Evolutionary conservation across 2,113 vertebrate species (phyloP), one percentile per base, ranked within the genome.

Genomic region (Hipposideros armiger): DNA sequence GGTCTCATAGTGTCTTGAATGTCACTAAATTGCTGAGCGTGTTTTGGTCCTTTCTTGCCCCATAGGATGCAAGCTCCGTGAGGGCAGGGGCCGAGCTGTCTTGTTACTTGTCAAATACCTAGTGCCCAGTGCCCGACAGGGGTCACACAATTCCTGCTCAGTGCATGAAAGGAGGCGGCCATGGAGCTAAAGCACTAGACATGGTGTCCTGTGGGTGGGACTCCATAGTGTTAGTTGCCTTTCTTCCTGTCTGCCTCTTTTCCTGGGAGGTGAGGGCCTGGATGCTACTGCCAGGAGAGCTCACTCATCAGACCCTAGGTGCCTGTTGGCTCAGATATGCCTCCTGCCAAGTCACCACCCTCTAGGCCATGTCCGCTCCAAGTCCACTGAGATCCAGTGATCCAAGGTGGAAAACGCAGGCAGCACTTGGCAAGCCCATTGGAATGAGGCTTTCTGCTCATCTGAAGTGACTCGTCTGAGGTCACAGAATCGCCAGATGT

Each of bases 81-180:
- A 67, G 5, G 11, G 26, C 11, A 67, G 42, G 24, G 26, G 0
- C 90, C 20, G 7, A 15, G 13, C 1, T 1, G 2, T 28, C 52
- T 60, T 45, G 11, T 26, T 72, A 64, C 83, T 9, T 4, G 0
- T 54, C 58, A 26, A 67, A 2, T 45, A 45, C 32, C 86, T n/a
- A 3, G 62, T 4, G 19, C 40, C 7, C 13, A 20, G 15, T 5
- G 42, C 42, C 20, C 3, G 60, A 13, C 4, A 5, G 19, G 13
- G 14, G 17, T 32, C n/a, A 32, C 20, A 22, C 24, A 47, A 40
- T 19, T 8, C 58, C 67, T 24, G 11, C 54, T 13, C 26, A 28
- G 56, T 9, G 20, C n/a, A 11, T 0, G 28, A 7, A 26, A 22
- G 30, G 64, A 58, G 60, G 7, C 3, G 6, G 8, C 4, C 2